A percentile compares a stretch with the other conserved stretches of the same genome.
Evolutionary conservation across 53 echinoderm and acorn worm species (phyloP).

Genomic region (Hippasteria phrygiana): DNA sequence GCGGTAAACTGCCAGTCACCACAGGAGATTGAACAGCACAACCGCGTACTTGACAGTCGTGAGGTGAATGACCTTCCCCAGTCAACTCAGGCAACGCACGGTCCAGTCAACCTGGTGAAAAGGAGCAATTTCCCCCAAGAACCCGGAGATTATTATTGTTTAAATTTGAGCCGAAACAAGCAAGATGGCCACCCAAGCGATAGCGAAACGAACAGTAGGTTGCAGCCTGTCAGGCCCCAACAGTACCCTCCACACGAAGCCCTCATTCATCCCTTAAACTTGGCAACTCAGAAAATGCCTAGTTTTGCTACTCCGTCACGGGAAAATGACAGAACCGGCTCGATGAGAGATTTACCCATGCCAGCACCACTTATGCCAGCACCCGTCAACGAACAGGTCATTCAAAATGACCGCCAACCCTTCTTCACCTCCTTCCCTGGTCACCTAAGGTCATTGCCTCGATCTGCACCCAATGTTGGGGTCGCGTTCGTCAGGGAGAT

Average conservation of each 20-base stretch:
- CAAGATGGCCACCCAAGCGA: background rate
- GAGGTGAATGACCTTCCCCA: background rate
- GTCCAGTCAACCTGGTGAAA: conserved; percentile 35
- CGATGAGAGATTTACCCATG: background rate
- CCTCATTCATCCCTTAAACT: conserved; percentile 1
- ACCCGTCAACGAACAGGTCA: background rate
- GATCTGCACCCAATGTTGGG: conserved; percentile 33
- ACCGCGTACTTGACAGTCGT: background rate
- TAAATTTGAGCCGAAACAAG: background rate
- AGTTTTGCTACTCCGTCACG: background rate
- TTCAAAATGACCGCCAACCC: background rate
- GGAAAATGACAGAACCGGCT: background rate
- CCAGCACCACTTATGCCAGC: background rate
- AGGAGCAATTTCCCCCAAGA: background rate
- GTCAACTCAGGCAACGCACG: background rate
- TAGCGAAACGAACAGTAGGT: background rate
- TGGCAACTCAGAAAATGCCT: background rate
- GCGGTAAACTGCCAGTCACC: conserved; percentile 11
- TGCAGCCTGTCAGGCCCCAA: background rate
- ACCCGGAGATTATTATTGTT: background rate
- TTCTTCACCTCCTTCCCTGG: background rate
- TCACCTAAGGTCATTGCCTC: background rate
- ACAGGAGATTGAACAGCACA: conserved; percentile 2
- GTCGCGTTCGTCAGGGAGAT: conserved; percentile 63
- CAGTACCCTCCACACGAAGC: background rate